Base-by-base conservation (phyloP, 2,113 vertebrate genomes). In the Nanorana parkeri region DNA sequence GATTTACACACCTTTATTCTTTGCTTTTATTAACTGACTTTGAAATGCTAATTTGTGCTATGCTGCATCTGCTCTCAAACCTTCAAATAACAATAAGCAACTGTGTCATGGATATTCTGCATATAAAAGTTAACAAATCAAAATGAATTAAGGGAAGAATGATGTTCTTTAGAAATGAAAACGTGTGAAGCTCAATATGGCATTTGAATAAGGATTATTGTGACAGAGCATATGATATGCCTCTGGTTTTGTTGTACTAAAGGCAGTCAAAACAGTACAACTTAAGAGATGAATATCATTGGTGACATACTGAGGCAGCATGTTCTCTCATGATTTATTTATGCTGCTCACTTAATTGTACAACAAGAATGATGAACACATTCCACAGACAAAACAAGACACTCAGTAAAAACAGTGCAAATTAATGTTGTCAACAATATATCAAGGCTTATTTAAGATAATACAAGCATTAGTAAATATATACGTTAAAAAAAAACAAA, bases 121-220 rank as follows among this genome's bases (percentile, higher is more conserved):
- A 23, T 58, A 58, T 68, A 20, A 68, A 58, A 29, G 65, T 55
- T 79, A 79, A 79, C 65, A 36, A 79, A 68, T 79, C 77, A 79
- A 79, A 79, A 68, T 15, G 26, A 29, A 79, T 79, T 79, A 68
- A 68, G 67, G 52, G 65, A 58, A 58, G 51, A 79, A 68, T 79
- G 28, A 68, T 79, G 67, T 79, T 56, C 52, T 79, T 68, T 79
- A 79, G 52, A 79, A 79, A 79, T 79, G 52, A 79, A 79, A 68
- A 58, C 65, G 51, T 79, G 77, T 79, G 64, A 68, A 58, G 65
- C 64, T 79, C 64, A 79, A 41, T 79, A 26, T 79, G 77, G 51
- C 77, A 68, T 79, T 29, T 79, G 28, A 60, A 36, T 41, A 29
- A 56, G 29, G 65, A 56, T 68, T 68, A 79, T 79, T 67, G 65